These are phyloP conservation scores for Trachymyrmex cornetzi DNA, from an alignment of 1,140 invertebrate genomes.

Conservation along the genomic window DNA sequence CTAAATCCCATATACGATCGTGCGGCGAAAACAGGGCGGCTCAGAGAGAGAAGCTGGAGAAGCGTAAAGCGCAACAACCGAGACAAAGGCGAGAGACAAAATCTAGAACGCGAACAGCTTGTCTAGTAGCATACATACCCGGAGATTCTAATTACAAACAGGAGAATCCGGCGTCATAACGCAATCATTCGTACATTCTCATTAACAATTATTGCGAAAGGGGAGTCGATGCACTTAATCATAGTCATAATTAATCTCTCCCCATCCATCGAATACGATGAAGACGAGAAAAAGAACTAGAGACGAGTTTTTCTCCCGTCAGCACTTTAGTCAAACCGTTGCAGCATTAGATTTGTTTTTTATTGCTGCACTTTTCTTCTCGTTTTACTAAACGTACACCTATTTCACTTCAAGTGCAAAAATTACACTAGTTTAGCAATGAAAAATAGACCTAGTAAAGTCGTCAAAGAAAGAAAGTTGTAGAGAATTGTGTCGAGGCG, in stretches of 20 bases:
- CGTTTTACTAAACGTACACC: too few species aligned
- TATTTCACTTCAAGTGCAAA: too few species aligned
- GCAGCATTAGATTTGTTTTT: background rate
- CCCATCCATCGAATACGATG: conserved; percentile 26
- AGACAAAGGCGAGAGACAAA: conserved; percentile 61
- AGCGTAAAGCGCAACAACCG: conserved; percentile 35
- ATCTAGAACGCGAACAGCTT: conserved; percentile 41
- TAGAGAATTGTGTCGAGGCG: background rate
- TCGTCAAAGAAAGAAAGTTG: background rate
- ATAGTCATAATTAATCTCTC: conserved; percentile 78
- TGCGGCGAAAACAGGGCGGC: conserved; percentile 24
- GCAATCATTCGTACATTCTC: conserved; percentile 76
- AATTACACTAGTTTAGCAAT: too few species aligned
- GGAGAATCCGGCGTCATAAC: conserved; percentile 65
- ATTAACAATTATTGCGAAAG: conserved; percentile 81
- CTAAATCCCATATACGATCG: conserved; percentile 41
- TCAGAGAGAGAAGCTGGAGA: conserved; percentile 41
- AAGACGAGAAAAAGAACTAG: conserved; percentile 4
- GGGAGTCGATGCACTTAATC: conserved; percentile 78
- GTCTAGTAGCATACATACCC: conserved; percentile 30
- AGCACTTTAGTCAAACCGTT: background rate
- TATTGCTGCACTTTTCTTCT: too few species aligned
- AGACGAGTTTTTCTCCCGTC: too few species aligned
- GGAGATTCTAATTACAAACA: conserved; percentile 76
- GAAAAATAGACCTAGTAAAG: too few species aligned